Percentiles rank a stretch among this genome's conserved stretches.
phyloP scores from a whole-genome alignment of 2,113 vertebrate species.

The Eretmochelys imbricata region DNA sequence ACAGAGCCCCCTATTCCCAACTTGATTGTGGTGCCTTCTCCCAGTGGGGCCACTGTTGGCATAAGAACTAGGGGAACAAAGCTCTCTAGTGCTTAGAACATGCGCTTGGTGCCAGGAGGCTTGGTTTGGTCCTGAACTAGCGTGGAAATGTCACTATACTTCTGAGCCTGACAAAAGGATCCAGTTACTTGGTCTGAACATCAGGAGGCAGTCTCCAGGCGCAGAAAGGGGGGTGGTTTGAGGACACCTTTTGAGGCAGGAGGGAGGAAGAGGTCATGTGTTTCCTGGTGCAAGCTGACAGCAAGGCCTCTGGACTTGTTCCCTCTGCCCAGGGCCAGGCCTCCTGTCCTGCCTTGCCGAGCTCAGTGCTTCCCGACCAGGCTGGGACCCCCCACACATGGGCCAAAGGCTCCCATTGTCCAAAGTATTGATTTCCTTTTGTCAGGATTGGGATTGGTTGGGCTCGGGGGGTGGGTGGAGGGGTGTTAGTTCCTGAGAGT shows the following conservation, averaged over 20 bases:
- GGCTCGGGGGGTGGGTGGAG: rapidly evolving
- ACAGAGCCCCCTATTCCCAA: neutral
- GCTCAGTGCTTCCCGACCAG: neutral
- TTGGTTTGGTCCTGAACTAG: neutral
- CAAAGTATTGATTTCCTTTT: neutral
- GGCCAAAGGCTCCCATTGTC: neutral
- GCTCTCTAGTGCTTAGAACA: rapidly evolving
- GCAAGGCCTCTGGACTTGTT: neutral
- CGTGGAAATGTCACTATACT: neutral
- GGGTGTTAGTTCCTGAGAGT: neutral
- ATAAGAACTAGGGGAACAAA: neutral
- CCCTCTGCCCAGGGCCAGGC: neutral
- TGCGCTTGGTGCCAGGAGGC: neutral
- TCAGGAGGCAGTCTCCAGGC: neutral
- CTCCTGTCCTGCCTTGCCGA: neutral
- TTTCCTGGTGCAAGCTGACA: neutral
- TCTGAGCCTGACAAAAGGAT: rapidly evolving
- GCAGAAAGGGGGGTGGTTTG: neutral
- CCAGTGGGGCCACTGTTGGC: neutral
- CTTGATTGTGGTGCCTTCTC: neutral
- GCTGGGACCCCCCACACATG: neutral
- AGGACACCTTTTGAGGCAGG: neutral
- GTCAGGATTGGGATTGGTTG: neutral
- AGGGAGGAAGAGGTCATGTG: neutral
- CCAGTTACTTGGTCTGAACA: rapidly evolving